Conservation (phyloP, 2,797 vertebrate genomes). For the Capromys pilorides region DNA sequence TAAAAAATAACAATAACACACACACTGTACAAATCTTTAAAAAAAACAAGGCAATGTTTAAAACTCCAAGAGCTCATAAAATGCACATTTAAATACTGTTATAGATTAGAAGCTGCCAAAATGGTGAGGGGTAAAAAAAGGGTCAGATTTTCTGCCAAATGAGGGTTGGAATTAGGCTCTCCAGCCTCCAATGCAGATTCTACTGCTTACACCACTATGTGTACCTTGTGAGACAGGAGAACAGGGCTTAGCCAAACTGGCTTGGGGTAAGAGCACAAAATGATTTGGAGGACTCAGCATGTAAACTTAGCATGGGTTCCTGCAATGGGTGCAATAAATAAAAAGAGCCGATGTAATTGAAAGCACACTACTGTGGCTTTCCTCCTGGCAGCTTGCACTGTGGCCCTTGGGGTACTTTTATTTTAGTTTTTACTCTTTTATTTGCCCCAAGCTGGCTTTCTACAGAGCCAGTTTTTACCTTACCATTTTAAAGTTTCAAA, state of each 20-base stretch:
- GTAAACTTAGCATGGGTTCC: not conserved
- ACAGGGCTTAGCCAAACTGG: not conserved
- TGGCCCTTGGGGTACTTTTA: not conserved
- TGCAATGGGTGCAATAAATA: not conserved
- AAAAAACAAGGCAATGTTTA: conserved; percentile 67
- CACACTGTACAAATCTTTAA: conserved; percentile 45
- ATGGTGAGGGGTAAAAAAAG: conserved; percentile 26
- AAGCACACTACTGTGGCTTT: not conserved
- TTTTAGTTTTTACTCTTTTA: not conserved
- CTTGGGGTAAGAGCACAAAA: not conserved
- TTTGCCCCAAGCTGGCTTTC: not conserved
- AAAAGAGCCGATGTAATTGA: not conserved
- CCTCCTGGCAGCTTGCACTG: not conserved
- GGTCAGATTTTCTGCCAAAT: not conserved
- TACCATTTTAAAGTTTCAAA: not conserved
- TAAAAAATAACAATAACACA: conserved; percentile 48
- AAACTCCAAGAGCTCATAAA: conserved; percentile 59
- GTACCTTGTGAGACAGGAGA: not conserved
- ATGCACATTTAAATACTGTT: conserved; percentile 16
- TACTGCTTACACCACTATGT: not conserved
- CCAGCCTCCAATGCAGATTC: not conserved
- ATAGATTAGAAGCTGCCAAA: conserved; percentile 60
- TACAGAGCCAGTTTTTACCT: not conserved
- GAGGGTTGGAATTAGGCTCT: conserved; percentile 29
- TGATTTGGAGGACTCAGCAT: not conserved